Base-by-base conservation (phyloP, 1,140 invertebrate species). In the Heliconius congener region DNA sequence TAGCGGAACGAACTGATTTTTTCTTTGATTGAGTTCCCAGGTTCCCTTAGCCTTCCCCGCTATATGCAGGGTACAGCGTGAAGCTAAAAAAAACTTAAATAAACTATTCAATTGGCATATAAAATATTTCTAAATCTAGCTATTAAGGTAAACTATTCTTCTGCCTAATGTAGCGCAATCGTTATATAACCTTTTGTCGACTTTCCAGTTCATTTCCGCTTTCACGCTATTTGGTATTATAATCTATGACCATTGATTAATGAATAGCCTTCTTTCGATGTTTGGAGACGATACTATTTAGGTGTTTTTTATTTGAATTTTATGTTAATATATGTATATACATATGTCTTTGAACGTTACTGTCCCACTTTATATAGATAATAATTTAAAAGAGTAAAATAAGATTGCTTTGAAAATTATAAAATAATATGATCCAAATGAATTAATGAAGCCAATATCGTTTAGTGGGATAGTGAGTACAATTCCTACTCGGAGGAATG, bases 161-260 rank as follows among this genome's bases (percentile, higher is more conserved):
- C n/a, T 39, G n/a, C 37, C 71, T 72, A 72, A 72, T 39, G 34
- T 72, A 72, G 37, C 71, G 37, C 71, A 66, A 66, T 66, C 30
- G 18, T 71, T 72, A 72, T n/a, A 72, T 42, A 72, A 72, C 19
- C 71, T 42, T 39, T 42, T 76, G 75, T 76, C 34, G 57, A 71
- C 75, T 71, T 76, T 76, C 75, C 39, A 76, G 11, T 23, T 52
- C 42, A 76, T 72, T 72, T 37, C 71, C 75, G 42, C 75, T 76
- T 76, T 76, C 75, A 66, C 75, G 23, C 71, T 19, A 76, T 76
- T 76, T 76, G 60, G 75, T 76, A 76, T 76, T 76, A 76, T 76
- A 76, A 76, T 76, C 75, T 50, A 71, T 42, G 37, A 9, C 23
- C 60, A 76, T 76, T 71, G 27, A 71, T 71, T 76, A 71, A 76